Conservation (phyloP, 2,113 vertebrate genomes). For the Takifugu bimaculatus region DNA sequence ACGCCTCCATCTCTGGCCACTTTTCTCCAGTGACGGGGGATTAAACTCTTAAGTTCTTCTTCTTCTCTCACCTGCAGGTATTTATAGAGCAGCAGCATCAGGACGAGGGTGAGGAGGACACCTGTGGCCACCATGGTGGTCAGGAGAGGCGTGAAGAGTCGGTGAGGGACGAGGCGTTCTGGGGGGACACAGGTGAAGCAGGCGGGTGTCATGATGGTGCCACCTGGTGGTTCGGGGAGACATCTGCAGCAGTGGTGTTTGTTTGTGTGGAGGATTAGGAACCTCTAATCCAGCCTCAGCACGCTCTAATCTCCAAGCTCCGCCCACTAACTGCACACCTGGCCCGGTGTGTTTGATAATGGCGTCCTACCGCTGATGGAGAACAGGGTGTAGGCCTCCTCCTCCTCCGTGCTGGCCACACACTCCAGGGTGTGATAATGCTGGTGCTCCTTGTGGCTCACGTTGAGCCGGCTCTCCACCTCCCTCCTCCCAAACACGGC, state of each 20-base stretch:
- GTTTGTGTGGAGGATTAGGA: constrained; percentile 58
- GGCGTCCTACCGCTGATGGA: constrained; percentile 78
- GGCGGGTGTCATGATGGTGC: too few species aligned
- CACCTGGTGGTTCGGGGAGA: constrained; percentile 19
- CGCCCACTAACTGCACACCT: constrained; percentile 47
- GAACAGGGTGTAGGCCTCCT: constrained; percentile 84
- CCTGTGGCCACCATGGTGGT: constrained; percentile 84
- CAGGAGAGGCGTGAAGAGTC: constrained; percentile 90
- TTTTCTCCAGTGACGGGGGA: too few species aligned
- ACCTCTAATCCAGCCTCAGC: constrained; percentile 56
- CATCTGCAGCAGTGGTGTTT: constrained; percentile 59
- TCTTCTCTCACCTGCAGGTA: constrained; percentile 84
- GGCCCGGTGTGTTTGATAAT: neutral
- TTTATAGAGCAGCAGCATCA: constrained; percentile 87
- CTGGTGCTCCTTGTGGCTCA: constrained; percentile 71
- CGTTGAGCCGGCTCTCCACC: constrained; percentile 87
- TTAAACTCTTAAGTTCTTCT: constrained; percentile 1
- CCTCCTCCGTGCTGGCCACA: constrained; percentile 82
- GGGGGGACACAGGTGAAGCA: constrained; percentile 27
- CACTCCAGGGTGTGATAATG: constrained; percentile 87
- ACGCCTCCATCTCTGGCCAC: constrained; percentile 22
- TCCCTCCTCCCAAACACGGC: constrained; percentile 79
- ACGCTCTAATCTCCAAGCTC: constrained; percentile 69
- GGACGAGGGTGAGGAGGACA: constrained; percentile 79
- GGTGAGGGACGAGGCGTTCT: constrained; percentile 85